Conservation (phyloP, 2,888 invertebrate genomes). For the Trichogramma evanescens region DNA sequence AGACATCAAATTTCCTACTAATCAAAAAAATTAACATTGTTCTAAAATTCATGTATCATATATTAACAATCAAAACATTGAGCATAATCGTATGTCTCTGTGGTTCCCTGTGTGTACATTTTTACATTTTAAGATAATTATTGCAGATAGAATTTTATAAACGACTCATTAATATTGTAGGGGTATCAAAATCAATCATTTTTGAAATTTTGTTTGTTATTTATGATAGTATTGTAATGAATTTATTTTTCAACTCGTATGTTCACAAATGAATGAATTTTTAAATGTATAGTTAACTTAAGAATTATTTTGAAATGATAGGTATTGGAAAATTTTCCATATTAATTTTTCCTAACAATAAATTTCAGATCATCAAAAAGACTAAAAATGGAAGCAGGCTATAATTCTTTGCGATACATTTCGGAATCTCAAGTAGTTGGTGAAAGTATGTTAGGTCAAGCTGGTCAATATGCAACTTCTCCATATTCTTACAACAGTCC, state of each 20-base stretch:
- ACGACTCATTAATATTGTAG: not conserved
- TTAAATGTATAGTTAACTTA: not conserved
- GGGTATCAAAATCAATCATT: not conserved
- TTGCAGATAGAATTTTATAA: slow-evolving; percentile 5
- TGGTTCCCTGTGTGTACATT: slow-evolving; percentile 22
- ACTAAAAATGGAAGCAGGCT: slow-evolving; percentile 56
- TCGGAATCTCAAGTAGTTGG: slow-evolving; percentile 38
- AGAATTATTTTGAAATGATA: not conserved
- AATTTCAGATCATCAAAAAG: slow-evolving; percentile 54
- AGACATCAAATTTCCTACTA: slow-evolving; percentile 21
- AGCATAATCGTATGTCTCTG: slow-evolving; percentile 10
- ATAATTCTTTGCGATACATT: slow-evolving; percentile 43
- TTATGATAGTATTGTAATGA: not conserved
- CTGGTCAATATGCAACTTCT: slow-evolving; percentile 35
- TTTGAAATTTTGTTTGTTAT: not conserved
- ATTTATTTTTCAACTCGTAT: not conserved
- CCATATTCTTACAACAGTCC: slow-evolving; percentile 47
- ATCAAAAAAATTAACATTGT: slow-evolving; percentile 17
- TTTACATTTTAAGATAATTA: too few species aligned
- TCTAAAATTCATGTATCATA: slow-evolving; percentile 9
- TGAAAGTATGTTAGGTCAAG: slow-evolving; percentile 37
- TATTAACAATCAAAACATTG: slow-evolving; percentile 1
- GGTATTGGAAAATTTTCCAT: not conserved
- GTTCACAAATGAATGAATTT: not conserved
- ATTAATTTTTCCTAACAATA: not conserved